These are phyloP conservation scores for Toxotes chatareus DNA, from an alignment of 2,113 vertebrate species.

Conservation along the genomic window DNA sequence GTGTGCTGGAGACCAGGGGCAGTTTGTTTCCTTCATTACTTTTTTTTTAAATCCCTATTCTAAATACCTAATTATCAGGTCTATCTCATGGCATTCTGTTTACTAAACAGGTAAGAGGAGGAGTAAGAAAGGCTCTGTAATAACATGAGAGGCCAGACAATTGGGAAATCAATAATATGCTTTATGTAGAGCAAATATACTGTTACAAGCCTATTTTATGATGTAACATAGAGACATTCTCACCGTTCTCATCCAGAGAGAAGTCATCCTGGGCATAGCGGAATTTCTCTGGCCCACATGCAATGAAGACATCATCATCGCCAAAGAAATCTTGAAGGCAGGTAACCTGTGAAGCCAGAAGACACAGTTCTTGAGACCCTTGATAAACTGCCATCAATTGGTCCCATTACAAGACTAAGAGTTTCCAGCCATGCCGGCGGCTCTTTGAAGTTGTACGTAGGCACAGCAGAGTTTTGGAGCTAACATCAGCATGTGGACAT, in stretches of 20 bases:
- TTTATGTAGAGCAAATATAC: not conserved
- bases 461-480: not conserved
- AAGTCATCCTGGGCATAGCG: slow-evolving; percentile 99
- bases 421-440: not conserved
- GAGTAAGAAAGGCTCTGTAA: not conserved
- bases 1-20: not conserved
- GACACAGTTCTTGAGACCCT: not conserved
- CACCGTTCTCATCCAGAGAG: slow-evolving; percentile 97
- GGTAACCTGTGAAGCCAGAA: slow-evolving; percentile 86
- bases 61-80: not conserved
- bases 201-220: not conserved
- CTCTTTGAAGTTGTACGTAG: not conserved
- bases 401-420: not conserved
- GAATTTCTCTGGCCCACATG: slow-evolving; percentile 98
- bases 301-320: slow-evolving; percentile 97
- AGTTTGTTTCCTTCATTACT: not conserved
- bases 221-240: slow-evolving; percentile 36
- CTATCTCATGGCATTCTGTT: not conserved
- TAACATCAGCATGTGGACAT: not conserved
- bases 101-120: not conserved
- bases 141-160: not conserved
- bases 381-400: not conserved
- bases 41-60: not conserved
- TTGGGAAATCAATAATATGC: not conserved
- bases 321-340: slow-evolving; percentile 99